Conservation (phyloP, 1,140 invertebrate species). For the Diabrotica undecimpunctata region DNA sequence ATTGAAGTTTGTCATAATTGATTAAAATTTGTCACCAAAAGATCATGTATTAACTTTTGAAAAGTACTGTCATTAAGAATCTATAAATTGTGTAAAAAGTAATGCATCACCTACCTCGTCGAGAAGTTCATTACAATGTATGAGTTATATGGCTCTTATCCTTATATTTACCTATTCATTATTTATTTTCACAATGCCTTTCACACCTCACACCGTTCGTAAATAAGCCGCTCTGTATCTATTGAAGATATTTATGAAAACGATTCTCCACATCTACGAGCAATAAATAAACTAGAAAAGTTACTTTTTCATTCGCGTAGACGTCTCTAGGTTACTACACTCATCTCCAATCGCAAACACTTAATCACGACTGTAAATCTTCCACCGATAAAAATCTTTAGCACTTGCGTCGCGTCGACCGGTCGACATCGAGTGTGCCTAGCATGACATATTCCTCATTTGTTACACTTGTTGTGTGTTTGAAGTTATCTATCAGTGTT, state of each 20-base stretch:
- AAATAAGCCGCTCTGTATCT: background rate
- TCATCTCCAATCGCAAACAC: background rate
- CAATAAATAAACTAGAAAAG: constrained; percentile 3
- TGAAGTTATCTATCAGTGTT: background rate
- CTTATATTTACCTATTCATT: too few relatives aligned
- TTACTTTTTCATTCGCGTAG: background rate
- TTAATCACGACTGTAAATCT: background rate
- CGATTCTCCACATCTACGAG: background rate
- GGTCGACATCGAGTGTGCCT: constrained; percentile 1
- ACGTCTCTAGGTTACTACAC: constrained; percentile 1
- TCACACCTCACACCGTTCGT: too few relatives aligned
- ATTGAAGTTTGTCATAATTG: too few relatives aligned
- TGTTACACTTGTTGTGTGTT: background rate
- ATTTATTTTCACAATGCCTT: too few relatives aligned
- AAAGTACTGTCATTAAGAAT: too few relatives aligned
- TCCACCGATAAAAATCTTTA: background rate
- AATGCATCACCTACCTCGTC: too few relatives aligned
- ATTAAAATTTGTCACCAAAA: too few relatives aligned
- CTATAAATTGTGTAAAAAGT: too few relatives aligned
- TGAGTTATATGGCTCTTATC: too few relatives aligned
- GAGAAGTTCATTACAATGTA: too few relatives aligned
- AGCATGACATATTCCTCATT: background rate
- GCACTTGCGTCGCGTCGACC: background rate
- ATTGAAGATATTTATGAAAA: background rate
- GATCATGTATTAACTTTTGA: too few relatives aligned